These are phyloP conservation scores for Caenorhabditis imperialis DNA, from an alignment of 2,888 invertebrate genomes.

Conservation along the genomic window DNA sequence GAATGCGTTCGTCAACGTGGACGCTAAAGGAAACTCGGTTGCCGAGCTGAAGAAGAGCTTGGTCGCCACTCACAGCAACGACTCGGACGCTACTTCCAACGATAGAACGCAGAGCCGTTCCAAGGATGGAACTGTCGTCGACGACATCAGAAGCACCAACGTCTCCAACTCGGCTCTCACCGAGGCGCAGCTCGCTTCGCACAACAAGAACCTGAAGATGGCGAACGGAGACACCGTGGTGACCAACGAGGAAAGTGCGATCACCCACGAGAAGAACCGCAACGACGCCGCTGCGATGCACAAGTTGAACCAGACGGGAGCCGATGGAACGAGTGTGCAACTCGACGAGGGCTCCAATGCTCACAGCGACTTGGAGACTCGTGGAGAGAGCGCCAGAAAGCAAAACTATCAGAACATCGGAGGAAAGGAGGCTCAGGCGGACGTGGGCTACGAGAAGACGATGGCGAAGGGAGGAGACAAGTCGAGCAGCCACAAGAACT, in stretches of 20 bases:
- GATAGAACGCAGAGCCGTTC: not conserved
- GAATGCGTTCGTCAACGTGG: conserved; percentile 6
- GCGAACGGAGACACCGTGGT: conserved; percentile 14
- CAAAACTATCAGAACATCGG: conserved; percentile 36
- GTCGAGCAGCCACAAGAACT: conserved; percentile 2
- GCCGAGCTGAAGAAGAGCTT: conserved; percentile 16
- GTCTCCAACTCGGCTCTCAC: conserved; percentile 15
- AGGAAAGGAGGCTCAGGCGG: conserved; percentile 17
- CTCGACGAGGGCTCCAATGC: conserved; percentile 13
- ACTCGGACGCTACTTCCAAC: conserved; percentile 22
- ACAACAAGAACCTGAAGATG: conserved; percentile 1
- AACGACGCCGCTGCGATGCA: conserved; percentile 10
- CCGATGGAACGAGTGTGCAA: conserved; percentile 22
- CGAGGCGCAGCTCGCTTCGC: conserved; percentile 14
- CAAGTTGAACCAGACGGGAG: not conserved
- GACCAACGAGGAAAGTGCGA: conserved; percentile 5
- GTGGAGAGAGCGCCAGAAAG: conserved; percentile 29
- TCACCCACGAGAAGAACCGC: conserved; percentile 26
- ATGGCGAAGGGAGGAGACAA: conserved; percentile 30
- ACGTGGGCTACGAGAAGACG: conserved; percentile 22
- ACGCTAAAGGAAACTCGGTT: conserved; percentile 13
- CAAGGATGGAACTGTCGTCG: conserved; percentile 22
- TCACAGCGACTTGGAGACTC: conserved; percentile 29
- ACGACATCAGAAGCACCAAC: conserved; percentile 13
- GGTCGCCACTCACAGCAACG: conserved; percentile 21